Conservation (phyloP, 2,797 vertebrate genomes). For the Coccyzus lansbergi region DNA sequence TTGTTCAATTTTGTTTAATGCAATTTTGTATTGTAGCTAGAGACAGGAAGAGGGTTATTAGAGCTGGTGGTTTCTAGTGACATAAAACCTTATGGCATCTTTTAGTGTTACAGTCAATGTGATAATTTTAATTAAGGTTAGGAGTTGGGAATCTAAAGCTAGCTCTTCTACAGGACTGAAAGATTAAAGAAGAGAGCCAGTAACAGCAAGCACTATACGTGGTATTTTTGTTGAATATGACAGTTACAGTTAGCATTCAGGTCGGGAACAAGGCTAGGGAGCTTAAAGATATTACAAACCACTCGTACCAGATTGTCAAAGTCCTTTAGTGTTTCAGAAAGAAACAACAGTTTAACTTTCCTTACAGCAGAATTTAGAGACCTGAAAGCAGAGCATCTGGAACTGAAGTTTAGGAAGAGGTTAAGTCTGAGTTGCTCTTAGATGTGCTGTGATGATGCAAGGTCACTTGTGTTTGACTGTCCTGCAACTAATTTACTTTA, state of each 20-base stretch:
- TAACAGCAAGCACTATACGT: not conserved
- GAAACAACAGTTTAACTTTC: not conserved
- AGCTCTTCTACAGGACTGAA: not conserved
- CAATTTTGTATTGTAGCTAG: slow-evolving; percentile 20
- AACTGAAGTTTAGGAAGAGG: not conserved
- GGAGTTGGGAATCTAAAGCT: not conserved
- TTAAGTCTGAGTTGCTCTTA: not conserved
- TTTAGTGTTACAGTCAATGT: not conserved
- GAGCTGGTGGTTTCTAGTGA: not conserved
- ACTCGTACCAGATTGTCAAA: not conserved
- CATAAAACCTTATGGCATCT: not conserved
- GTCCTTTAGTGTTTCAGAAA: not conserved
- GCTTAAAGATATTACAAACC: not conserved
- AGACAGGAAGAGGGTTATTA: slow-evolving; percentile 14
- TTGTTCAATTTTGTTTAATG: slow-evolving; percentile 48
- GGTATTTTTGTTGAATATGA: not conserved
- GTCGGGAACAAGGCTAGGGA: not conserved
- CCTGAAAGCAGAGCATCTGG: not conserved
- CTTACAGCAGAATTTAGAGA: not conserved
- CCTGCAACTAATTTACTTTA: not conserved
- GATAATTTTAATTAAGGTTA: slow-evolving; percentile 33
- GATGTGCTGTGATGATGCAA: not conserved
- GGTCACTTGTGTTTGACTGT: not conserved
- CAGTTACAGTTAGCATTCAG: not conserved
- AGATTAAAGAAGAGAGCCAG: not conserved